Evolutionary conservation across 2,113 vertebrate species (phyloP).

Genomic region (Entelurus aequoreus): DNA sequence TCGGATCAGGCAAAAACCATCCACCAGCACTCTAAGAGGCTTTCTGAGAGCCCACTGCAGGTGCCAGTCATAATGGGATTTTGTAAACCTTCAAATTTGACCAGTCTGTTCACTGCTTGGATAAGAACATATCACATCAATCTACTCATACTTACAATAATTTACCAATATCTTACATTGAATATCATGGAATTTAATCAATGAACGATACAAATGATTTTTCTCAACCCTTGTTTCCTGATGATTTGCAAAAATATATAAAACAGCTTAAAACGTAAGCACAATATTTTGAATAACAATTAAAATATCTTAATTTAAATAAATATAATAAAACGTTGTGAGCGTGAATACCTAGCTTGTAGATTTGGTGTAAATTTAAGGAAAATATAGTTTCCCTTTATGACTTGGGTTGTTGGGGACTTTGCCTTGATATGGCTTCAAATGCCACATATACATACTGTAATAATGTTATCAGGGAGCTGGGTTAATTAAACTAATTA

Average conservation of each 20-base stretch:
- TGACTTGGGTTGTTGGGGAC: not conserved
- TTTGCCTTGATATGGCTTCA: not conserved
- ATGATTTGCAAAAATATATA: too few species aligned
- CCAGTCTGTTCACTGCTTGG: constrained; percentile 36
- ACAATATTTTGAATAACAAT: too few species aligned
- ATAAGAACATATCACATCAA: constrained; percentile 23
- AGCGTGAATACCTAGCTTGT: not conserved
- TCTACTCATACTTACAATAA: not conserved
- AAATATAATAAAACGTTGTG: too few species aligned
- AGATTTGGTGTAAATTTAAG: not conserved
- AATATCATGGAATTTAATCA: not conserved
- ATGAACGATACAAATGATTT: not conserved
- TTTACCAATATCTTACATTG: not conserved
- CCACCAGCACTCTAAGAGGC: constrained; percentile 67
- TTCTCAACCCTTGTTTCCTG: too few species aligned
- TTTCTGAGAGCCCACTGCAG: constrained; percentile 58
- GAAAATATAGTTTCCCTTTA: not conserved
- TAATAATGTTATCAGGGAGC: not conserved
- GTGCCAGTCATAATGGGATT: constrained; percentile 59
- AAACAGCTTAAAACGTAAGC: too few species aligned
- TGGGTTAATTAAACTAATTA: not conserved
- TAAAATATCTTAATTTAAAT: too few species aligned
- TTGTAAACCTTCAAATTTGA: constrained; percentile 51
- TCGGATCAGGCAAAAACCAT: constrained; percentile 64
- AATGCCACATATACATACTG: not conserved